Conservation (phyloP, 2,113 vertebrate genomes). For the Phylloscopus trochiloides region DNA sequence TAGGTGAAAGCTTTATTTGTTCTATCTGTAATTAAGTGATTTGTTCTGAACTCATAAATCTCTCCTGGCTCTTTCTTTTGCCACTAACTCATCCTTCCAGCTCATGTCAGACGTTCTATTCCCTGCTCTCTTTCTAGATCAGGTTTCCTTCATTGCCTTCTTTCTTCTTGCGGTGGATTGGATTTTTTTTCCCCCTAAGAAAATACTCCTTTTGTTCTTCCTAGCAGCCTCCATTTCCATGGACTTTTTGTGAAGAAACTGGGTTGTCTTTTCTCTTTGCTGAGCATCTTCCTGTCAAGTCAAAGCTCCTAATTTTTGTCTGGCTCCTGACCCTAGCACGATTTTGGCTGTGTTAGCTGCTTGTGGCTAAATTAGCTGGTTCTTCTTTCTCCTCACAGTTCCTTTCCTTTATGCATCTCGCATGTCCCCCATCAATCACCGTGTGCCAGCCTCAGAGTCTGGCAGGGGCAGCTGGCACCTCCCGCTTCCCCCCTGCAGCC, state of each 20-base stretch:
- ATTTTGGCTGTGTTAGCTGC: background rate
- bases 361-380: background rate
- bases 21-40: conserved; percentile 30
- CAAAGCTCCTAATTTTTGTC: background rate
- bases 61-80: background rate
- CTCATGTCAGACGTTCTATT: background rate
- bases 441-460: background rate
- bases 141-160: background rate
- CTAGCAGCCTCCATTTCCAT: background rate
- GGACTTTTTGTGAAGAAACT: background rate
- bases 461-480: background rate
- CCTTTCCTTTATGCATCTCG: background rate
- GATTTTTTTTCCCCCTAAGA: too few relatives aligned
- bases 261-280: background rate
- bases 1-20: background rate
- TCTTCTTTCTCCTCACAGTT: background rate
- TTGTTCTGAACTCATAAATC: conserved; percentile 2
- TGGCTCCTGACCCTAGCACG: background rate
- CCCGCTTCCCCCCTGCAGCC: background rate
- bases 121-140: background rate
- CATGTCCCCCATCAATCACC: conserved; percentile 3
- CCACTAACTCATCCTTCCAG: background rate
- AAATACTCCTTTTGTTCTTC: background rate
- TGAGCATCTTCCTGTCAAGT: background rate
- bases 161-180: background rate